A percentile compares a stretch with the other conserved stretches of the same genome.
phyloP scores from a whole-genome alignment of 1,140 invertebrate species.

The Hypothenemus hampei region DNA sequence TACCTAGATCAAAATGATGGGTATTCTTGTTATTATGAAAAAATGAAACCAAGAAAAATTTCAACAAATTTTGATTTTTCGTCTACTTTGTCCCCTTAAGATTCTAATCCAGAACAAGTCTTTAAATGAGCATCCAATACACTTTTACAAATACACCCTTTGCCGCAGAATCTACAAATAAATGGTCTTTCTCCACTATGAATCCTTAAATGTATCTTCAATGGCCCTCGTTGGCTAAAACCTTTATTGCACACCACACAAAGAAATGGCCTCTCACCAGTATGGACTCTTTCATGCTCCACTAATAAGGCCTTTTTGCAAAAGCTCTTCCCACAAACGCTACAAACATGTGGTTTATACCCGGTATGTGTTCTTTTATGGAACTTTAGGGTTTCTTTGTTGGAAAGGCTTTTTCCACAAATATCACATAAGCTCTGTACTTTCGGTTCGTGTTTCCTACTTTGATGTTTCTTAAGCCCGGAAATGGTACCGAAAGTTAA shows the following conservation, averaged over 20 bases:
- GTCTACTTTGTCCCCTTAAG: too few relatives aligned
- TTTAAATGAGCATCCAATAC: slow-evolving; percentile 57
- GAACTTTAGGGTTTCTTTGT: slow-evolving; percentile 62
- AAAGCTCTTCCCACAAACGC: slow-evolving; percentile 60
- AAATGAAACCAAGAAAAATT: too few relatives aligned
- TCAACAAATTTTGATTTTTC: too few relatives aligned
- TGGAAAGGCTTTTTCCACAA: slow-evolving; percentile 72
- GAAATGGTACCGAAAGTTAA: slow-evolving; percentile 36
- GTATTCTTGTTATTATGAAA: too few relatives aligned
- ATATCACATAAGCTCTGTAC: slow-evolving; percentile 54
- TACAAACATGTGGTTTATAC: slow-evolving; percentile 67
- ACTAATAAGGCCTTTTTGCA: slow-evolving; percentile 38
- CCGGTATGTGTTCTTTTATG: slow-evolving; percentile 73
- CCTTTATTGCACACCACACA: slow-evolving; percentile 48
- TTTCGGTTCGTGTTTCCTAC: slow-evolving; percentile 35
- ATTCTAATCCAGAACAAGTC: slow-evolving; percentile 49
- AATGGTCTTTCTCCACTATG: slow-evolving; percentile 51
- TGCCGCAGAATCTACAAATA: slow-evolving; percentile 41
- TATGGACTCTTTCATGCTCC: slow-evolving; percentile 52
- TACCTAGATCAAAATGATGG: too few relatives aligned
- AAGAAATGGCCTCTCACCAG: slow-evolving; percentile 37
- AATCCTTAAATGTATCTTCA: slow-evolving; percentile 61
- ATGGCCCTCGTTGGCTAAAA: slow-evolving; percentile 62
- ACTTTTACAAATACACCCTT: slow-evolving; percentile 59
- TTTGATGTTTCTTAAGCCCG: slow-evolving; percentile 35